Evolutionary conservation across 2,888 invertebrate species (phyloP).

Genomic region (Melanchra persicariae): DNA sequence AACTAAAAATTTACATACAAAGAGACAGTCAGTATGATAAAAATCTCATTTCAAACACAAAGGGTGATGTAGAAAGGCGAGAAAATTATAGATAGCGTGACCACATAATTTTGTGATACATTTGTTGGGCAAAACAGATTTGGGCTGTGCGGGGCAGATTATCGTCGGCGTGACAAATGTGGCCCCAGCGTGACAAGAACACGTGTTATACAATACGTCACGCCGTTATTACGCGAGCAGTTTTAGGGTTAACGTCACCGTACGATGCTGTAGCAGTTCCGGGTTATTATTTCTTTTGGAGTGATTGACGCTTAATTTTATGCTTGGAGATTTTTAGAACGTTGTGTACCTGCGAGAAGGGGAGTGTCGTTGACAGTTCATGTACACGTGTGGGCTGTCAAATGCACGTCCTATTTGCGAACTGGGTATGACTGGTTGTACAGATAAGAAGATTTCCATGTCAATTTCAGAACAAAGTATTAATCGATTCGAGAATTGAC

Average conservation of each 20-base stretch:
- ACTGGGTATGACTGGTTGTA: neutral
- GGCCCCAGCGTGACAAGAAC: constrained; percentile 65
- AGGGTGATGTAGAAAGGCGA: constrained; percentile 39
- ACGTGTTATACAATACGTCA: constrained; percentile 68
- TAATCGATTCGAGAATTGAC: neutral
- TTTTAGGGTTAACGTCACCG: constrained; percentile 59
- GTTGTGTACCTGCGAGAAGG: constrained; percentile 18
- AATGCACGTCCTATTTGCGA: neutral
- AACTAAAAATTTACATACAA: constrained; percentile 53
- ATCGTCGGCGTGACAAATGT: constrained; percentile 68
- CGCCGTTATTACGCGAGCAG: constrained; percentile 61
- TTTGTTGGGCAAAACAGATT: constrained; percentile 60
- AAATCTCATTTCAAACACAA: constrained; percentile 59
- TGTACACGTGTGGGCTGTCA: constrained; percentile 27
- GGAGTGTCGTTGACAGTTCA: constrained; percentile 24
- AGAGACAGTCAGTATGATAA: constrained; percentile 51
- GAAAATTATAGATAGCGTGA: constrained; percentile 57
- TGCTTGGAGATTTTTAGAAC: constrained; percentile 13
- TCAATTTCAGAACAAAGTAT: neutral
- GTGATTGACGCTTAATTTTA: constrained; percentile 52
- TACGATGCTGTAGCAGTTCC: constrained; percentile 52
- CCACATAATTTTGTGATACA: constrained; percentile 56
- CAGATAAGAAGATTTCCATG: neutral
- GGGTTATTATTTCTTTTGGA: constrained; percentile 55
- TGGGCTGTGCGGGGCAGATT: constrained; percentile 60